Evolutionary conservation across 2,113 vertebrate species (phyloP), one percentile per base, ranked within the genome.

Genomic region (Dinomys branickii): DNA sequence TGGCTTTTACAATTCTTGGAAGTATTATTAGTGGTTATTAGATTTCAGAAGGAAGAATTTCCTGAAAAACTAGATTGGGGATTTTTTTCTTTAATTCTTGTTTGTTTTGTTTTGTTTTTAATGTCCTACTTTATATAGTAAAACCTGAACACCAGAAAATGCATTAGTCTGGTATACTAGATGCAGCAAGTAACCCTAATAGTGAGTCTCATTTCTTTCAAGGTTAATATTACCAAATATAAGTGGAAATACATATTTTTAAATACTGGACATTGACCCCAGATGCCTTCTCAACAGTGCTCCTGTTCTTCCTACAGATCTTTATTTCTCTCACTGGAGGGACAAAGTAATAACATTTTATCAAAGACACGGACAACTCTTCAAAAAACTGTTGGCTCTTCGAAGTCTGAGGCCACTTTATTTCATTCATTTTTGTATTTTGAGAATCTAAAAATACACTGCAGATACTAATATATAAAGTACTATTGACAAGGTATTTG

Each of bases 391-490:
- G 5, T 78, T 52, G 87, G 28, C 28, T 84, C 59, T 92, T 63
- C 73, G n/a, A 92, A 82, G 16, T 83, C 9, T 92, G 10, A 35
- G 30, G 88, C 41, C 20, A 75, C 41, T 78, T 91, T 91, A 33
- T 81, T 92, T 91, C 91, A 73, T 50, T 83, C 8, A 41, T 86
- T 96, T 96, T 96, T 94, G 17, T 38, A 85, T 90, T 88, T 88
- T 82, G 54, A 84, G 61, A 92, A 88, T 50, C 30, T 97, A 92
- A 90, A 65, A 54, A 2, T 87, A 77, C 44, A 22, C 33, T 50
- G 33, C 54, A 59, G 17, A 54, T 73, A 94, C n/a, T 77, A 82
- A 89, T 67, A 33, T 86, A 56, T 88, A 24, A 28, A 52, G 30
- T 84, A 47, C 73, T 30, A 52, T 38, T 84, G 50, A 75, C 24